These are phyloP conservation scores for Lucinisca nassula DNA, from an alignment of 2,888 invertebrate species.

Conservation along the genomic window DNA sequence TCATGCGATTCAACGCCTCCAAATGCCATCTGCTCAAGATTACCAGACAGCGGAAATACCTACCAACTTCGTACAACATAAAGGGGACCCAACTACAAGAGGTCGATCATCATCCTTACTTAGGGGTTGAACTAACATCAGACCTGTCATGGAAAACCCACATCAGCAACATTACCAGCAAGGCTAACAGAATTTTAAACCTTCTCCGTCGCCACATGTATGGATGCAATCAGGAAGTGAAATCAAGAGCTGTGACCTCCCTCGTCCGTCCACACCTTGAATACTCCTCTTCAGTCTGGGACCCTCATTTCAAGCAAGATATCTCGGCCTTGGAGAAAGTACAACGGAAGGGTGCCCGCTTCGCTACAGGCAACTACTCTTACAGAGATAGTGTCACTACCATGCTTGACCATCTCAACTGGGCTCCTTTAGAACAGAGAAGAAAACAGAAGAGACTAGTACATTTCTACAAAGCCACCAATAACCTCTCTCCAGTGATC, in stretches of 20 bases:
- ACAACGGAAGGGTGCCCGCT: background rate
- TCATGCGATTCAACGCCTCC: too few relatives aligned
- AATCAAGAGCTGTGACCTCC: background rate
- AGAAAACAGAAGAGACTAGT: background rate
- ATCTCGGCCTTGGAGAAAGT: background rate
- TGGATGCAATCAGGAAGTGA: constrained; percentile 18
- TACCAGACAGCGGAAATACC: background rate
- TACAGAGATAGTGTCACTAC: constrained; percentile 33
- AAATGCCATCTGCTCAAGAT: background rate
- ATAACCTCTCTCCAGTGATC: background rate
- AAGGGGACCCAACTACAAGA: background rate
- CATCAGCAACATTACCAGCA: background rate
- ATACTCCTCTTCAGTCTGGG: constrained; percentile 26
- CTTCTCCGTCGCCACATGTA: constrained; percentile 8
- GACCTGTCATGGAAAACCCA: background rate
- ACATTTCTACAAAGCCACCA: background rate
- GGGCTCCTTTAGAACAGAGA: background rate
- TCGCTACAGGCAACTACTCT: constrained; percentile 17
- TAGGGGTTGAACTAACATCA: too few relatives aligned
- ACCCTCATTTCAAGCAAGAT: background rate
- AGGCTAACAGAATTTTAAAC: background rate
- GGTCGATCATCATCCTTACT: background rate
- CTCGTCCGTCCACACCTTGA: constrained; percentile 19
- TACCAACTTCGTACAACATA: background rate
- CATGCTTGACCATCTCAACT: constrained; percentile 4